Evolutionary conservation across 2,797 vertebrate genomes (phyloP).

Genomic region (Hyperoplus immaculatus): DNA sequence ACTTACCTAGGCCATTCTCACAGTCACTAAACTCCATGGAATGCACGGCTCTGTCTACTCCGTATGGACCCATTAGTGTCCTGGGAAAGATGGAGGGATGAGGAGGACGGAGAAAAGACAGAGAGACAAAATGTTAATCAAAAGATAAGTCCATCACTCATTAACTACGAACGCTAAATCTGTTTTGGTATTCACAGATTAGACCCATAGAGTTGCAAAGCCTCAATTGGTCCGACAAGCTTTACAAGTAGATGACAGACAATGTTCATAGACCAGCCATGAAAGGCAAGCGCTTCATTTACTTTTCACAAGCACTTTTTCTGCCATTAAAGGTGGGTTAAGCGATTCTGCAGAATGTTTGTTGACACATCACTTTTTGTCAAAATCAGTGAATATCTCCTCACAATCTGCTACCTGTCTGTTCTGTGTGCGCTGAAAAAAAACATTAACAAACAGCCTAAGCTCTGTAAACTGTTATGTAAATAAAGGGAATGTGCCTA

Average conservation of each 20-base stretch:
- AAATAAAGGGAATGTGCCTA: too few relatives aligned
- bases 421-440: too few relatives aligned
- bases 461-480: too few relatives aligned
- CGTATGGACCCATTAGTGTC: conserved; percentile 94
- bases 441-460: too few relatives aligned
- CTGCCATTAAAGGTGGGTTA: too few relatives aligned
- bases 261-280: background rate
- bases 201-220: background rate
- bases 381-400: too few relatives aligned
- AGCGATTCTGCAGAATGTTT: too few relatives aligned
- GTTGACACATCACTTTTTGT: too few relatives aligned
- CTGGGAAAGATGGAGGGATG: conserved; percentile 68
- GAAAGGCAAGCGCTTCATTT: background rate
- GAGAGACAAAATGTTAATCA: conserved; percentile 10
- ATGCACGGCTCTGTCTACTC: conserved; percentile 89
- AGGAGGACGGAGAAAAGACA: background rate
- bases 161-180: background rate
- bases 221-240: conserved; percentile 2
- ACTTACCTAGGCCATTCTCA: conserved; percentile 90
- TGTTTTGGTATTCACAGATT: background rate
- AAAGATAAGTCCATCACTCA: conserved; percentile 1
- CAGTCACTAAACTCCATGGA: conserved; percentile 92
- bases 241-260: background rate
- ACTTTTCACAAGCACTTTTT: background rate
- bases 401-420: too few relatives aligned